A percentile compares a stretch with the other conserved stretches of the same genome.
phyloP scores from a whole-genome alignment of 2,797 vertebrate genomes.

The Nasua narica region DNA sequence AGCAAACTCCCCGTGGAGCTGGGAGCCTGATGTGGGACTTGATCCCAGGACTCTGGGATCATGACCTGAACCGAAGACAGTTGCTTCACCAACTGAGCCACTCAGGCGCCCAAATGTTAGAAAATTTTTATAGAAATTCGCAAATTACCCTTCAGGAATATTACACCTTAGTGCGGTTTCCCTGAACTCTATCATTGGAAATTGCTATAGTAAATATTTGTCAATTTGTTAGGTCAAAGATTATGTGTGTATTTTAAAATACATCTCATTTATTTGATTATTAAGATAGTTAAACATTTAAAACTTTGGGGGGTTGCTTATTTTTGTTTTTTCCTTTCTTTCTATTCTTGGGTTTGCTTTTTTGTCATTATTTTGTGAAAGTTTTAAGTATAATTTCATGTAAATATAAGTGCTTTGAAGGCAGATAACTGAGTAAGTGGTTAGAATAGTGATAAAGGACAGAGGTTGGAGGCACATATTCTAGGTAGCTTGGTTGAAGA shows the following conservation, averaged over 20 bases:
- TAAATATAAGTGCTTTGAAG: not conserved
- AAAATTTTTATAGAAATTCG: not conserved
- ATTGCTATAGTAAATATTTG: conserved; percentile 25
- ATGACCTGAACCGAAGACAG: too few relatives aligned
- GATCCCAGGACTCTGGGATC: too few relatives aligned
- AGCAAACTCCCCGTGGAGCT: too few relatives aligned
- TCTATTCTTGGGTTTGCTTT: not conserved
- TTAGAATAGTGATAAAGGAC: not conserved
- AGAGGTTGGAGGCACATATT: not conserved
- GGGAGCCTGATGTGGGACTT: too few relatives aligned
- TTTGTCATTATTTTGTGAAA: not conserved
- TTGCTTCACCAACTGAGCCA: too few relatives aligned
- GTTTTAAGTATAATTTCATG: not conserved
- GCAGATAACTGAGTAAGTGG: not conserved
- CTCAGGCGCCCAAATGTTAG: too few relatives aligned
- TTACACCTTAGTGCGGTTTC: not conserved
- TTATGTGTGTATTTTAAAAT: not conserved
- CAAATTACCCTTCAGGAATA: conserved; percentile 1
- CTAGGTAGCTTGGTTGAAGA: not conserved
- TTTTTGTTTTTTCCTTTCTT: not conserved
- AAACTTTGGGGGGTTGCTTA: not conserved
- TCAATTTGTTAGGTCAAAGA: not conserved
- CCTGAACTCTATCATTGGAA: not conserved
- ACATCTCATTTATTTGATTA: not conserved
- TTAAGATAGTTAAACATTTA: not conserved